Evolutionary conservation across 1,140 invertebrate genomes (phyloP).

Genomic region (Drosophila triauraria): DNA sequence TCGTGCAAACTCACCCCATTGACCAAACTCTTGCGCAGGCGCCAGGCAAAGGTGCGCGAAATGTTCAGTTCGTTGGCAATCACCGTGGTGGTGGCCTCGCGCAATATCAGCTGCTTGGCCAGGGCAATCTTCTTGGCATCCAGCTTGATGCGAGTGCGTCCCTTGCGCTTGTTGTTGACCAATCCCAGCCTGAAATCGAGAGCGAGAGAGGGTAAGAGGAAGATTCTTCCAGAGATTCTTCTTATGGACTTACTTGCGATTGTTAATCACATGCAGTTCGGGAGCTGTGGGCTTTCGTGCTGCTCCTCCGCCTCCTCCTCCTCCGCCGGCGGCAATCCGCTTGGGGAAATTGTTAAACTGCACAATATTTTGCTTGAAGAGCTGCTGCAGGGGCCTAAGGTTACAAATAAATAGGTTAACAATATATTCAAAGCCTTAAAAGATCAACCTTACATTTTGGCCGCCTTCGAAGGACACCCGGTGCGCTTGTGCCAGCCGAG

Average conservation of each 20-base stretch:
- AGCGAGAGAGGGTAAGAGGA: accelerated
- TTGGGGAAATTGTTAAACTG: conserved; percentile 84
- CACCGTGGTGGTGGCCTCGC: conserved; percentile 81
- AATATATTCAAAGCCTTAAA: no score
- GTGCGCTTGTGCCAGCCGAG: conserved; percentile 84
- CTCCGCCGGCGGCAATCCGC: conserved; percentile 45
- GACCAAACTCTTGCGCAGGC: conserved; percentile 79
- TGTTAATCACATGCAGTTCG: conserved; percentile 76
- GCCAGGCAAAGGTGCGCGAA: conserved; percentile 83
- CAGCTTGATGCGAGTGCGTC: conserved; percentile 82
- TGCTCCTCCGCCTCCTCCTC: background rate
- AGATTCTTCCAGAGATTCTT: no score
- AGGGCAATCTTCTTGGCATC: conserved; percentile 81
- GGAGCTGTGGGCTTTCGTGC: conserved; percentile 57
- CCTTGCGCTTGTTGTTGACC: conserved; percentile 78
- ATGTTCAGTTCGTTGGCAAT: conserved; percentile 83
- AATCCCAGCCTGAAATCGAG: conserved; percentile 53
- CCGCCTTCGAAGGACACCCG: conserved; percentile 80
- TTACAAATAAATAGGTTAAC: background rate
- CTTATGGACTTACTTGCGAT: conserved; percentile 69
- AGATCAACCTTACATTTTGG: conserved; percentile 67
- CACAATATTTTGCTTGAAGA: conserved; percentile 82
- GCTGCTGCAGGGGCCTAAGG: conserved; percentile 77
- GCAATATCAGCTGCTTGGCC: conserved; percentile 79
- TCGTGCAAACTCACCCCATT: conserved; percentile 81